Base-by-base conservation (phyloP, 2,888 invertebrate genomes). In the Liopterus haemorrhoidalis region DNA sequence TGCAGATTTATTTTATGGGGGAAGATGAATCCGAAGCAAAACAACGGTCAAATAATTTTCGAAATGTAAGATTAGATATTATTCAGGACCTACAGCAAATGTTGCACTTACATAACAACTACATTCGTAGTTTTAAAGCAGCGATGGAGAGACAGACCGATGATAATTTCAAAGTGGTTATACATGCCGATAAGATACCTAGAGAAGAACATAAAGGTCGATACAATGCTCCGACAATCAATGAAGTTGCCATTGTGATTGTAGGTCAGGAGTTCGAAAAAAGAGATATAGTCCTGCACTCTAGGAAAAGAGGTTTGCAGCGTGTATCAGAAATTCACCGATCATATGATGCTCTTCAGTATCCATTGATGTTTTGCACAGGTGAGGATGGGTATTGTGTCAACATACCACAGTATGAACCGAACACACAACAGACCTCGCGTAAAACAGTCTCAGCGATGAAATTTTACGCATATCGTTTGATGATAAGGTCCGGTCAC, bases 271-370 rank as follows among this genome's bases (percentile, higher is more conserved):
- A 59, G 25, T 54, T 58, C 38, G 57, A 59, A 50, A 43, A 38
- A 41, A 54, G 63, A 27, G 60, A 63, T 54, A 62, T 67, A 51
- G 55, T 63, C 24, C 43, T 60, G 36, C 44, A 41, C 37, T 55
- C 54, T 25, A 37, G 54, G n/a, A 42, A 53, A 49, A 45, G 27
- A 51, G 41, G 49, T 36, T 46, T 60, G 27, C 54, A 57, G 40
- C 48, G 38, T 31, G 47, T 60, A 19, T 33, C 31, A 19, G 58
- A 62, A 50, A 60, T 56, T 14, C 61, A 61, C 42, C 54, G 59
- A 18, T 55, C 56, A 37, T 65, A 60, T 46, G 62, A 68, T 46
- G 57, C 66, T 16, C 54, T 68, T 33, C 60, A 64, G 50, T 69
- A 70, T 52, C 55, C 55, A 14, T 28, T 56, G 12, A 42, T 57